Evolutionary conservation across 2,888 invertebrate genomes (phyloP), one percentile per base, ranked within the genome.

Genomic region (Heliconius aoede): DNA sequence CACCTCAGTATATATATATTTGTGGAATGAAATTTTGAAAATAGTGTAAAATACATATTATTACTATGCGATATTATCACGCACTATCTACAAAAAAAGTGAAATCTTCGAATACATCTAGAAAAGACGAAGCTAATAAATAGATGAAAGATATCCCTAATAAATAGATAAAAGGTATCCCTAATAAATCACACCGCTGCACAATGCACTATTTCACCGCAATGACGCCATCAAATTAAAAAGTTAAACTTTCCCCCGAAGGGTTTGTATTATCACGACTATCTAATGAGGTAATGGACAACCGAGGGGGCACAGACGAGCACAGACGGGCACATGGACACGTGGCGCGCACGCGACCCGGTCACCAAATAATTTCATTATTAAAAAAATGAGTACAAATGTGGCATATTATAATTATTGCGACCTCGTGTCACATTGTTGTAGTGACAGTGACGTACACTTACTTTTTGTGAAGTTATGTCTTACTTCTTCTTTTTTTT

Each of bases 281-380:
- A 89, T 91, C 89, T 91, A 91, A 93, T 92, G 91, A 92, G 92
- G 90, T 91, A 91, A 92, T 91, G 89, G 90, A 81, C 83, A 85
- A 72, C 32, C 15, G 82, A 85, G 86, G 88, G 86, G 83, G 80
- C 46, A 46, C 46, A 46, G 40, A 40, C 15, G 15, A 15, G 40
- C 40, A 40, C 4, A 40, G 46, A 46, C 18, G 46, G 46, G 46
- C 67, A 80, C 73, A 77, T 78, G 75, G 85, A 76, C 87, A 84
- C 85, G 87, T 84, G 88, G 76, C 81, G 79, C 76, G 80, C 92
- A 91, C 92, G 90, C 92, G 90, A 81, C 85, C 86, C 84, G 82
- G 82, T 84, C 84, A 84, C 83, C 84, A 86, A 86, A 92, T 93
- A 91, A 92, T 92, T 92, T 91, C 89, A 93, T 93, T 93, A 91